A percentile compares a stretch with the other conserved stretches of the same genome.
Evolutionary conservation across 2,797 vertebrate genomes (phyloP).

Genomic region (Falco berigora): DNA sequence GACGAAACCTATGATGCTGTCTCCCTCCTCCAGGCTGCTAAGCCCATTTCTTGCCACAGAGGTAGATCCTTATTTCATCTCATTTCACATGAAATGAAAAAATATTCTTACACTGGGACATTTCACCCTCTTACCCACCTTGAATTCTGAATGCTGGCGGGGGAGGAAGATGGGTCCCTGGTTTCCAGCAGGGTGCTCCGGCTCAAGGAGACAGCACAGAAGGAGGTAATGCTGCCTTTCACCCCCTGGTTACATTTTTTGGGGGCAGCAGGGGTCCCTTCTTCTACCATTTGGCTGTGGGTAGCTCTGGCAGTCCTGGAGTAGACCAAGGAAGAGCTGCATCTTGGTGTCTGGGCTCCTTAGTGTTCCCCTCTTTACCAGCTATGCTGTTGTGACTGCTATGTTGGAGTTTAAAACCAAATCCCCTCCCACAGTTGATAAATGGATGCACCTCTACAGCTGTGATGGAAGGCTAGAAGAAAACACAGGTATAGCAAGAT

Average conservation of each 20-base stretch:
- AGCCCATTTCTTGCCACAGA: neutral
- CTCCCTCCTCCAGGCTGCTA: neutral
- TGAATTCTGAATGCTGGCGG: neutral
- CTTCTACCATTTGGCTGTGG: neutral
- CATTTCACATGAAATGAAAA: neutral
- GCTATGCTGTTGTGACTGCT: fast-evolving
- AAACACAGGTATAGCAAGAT: neutral
- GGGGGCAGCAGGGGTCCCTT: neutral
- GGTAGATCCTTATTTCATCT: neutral
- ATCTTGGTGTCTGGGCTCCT: neutral
- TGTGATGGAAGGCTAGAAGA: neutral
- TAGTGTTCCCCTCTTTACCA: neutral
- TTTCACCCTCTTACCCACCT: neutral
- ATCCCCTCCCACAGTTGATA: neutral
- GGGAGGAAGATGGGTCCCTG: neutral
- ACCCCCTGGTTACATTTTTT: neutral
- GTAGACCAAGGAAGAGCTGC: neutral
- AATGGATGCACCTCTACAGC: neutral
- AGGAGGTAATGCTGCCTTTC: neutral
- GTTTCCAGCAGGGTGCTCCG: neutral
- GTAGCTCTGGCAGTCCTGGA: neutral
- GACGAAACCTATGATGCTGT: neutral
- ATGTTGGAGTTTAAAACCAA: neutral
- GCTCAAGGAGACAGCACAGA: neutral
- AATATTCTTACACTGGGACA: neutral